These are phyloP conservation scores for Muntiacus muntjak DNA, from an alignment of 2,113 vertebrate genomes.

Conservation along the genomic window DNA sequence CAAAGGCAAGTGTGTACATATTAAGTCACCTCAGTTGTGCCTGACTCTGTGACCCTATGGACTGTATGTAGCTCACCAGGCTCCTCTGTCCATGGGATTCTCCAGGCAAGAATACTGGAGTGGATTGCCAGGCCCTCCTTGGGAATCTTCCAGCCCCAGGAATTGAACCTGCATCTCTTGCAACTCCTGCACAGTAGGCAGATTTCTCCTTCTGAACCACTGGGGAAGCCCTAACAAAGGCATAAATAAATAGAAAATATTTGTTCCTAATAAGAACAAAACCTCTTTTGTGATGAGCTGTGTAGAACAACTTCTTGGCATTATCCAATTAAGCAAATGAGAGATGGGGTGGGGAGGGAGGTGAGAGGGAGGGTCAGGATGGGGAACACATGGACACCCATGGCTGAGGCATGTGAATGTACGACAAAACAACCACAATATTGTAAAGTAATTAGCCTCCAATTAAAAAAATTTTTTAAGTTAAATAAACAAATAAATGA, in stretches of 20 bases:
- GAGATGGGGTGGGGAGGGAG: not conserved
- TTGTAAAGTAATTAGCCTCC: not conserved
- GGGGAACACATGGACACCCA: not conserved
- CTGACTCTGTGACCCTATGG: not conserved
- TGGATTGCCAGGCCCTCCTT: not conserved
- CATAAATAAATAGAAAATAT: not conserved
- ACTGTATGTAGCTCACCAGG: not conserved
- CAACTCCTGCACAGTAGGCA: fast-evolving
- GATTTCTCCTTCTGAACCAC: not conserved
- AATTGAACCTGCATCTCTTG: not conserved
- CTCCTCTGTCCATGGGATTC: not conserved
- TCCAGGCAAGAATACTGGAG: not conserved
- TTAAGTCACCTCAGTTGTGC: not conserved
- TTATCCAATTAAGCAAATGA: conserved; percentile 47
- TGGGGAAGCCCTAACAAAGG: not conserved
- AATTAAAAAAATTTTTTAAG: not conserved
- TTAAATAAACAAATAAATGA: not conserved
- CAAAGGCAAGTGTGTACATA: not conserved
- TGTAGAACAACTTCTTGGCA: not conserved
- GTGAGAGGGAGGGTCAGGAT: not conserved
- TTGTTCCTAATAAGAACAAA: conserved; percentile 36
- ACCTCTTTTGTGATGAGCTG: conserved; percentile 51
- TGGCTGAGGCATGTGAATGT: not conserved
- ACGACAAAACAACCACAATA: not conserved
- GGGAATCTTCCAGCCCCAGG: not conserved